A percentile compares a stretch with the other conserved stretches of the same genome.
Evolutionary conservation across 2,888 invertebrate species (phyloP).

Genomic region (Drosophila infuscata): DNA sequence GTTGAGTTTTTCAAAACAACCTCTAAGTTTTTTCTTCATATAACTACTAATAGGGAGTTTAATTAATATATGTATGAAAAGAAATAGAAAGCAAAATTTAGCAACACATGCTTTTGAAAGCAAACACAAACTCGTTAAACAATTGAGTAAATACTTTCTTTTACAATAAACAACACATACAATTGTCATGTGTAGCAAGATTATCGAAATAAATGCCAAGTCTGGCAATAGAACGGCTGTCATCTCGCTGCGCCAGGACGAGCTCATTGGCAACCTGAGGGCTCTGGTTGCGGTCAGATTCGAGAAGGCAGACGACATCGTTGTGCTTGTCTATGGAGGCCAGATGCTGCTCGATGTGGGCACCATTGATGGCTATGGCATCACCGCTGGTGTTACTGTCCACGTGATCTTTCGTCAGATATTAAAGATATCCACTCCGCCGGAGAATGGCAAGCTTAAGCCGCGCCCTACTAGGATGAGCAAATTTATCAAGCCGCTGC

Average conservation of each 20-base stretch:
- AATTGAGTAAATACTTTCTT: slow-evolving; percentile 2
- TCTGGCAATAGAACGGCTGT: slow-evolving; percentile 24
- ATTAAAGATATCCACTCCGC: not conserved
- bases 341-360: slow-evolving; percentile 58
- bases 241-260: slow-evolving; percentile 60
- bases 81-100: not conserved
- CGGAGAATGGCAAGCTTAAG: not conserved
- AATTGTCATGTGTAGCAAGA: slow-evolving; percentile 26
- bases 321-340: slow-evolving; percentile 62
- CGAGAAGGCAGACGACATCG: slow-evolving; percentile 39
- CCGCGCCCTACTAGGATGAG: not conserved
- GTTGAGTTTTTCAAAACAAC: not conserved
- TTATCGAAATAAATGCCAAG: slow-evolving; percentile 64
- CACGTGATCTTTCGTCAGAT: slow-evolving; percentile 54
- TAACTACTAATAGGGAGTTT: not conserved
- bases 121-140: not conserved
- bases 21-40: not conserved
- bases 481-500: slow-evolving; percentile 11
- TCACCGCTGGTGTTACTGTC: slow-evolving; percentile 63
- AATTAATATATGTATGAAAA: not conserved
- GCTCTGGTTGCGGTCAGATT: slow-evolving; percentile 65
- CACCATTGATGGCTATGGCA: slow-evolving; percentile 61
- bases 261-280: slow-evolving; percentile 61
- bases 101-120: not conserved
- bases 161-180: slow-evolving; percentile 12